phyloP scores from a whole-genome alignment of 2,888 invertebrate species.

The Napeogenes sylphis region DNA sequence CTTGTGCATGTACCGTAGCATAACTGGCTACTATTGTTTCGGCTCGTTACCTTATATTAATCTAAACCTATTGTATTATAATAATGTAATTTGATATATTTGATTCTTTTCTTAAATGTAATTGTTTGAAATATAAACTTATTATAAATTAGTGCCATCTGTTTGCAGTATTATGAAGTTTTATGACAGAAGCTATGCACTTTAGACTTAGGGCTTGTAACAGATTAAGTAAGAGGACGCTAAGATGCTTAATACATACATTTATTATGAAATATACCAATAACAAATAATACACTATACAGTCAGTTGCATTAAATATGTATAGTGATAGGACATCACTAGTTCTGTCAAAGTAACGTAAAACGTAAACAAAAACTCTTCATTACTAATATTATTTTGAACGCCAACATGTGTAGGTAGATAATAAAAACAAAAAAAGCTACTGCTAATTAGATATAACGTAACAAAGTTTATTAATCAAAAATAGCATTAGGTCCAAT shows the following conservation, averaged over 20 bases:
- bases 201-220: not conserved
- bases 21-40: constrained; percentile 54
- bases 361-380: too few relatives aligned
- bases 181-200: not conserved
- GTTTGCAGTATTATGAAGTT: constrained; percentile 6
- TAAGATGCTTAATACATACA: constrained; percentile 13
- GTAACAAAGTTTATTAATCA: too few relatives aligned
- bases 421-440: too few relatives aligned
- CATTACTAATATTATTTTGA: too few relatives aligned
- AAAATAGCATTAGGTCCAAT: too few relatives aligned
- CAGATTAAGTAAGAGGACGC: not conserved
- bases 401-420: too few relatives aligned
- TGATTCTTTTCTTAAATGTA: not conserved
- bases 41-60: constrained; percentile 55
- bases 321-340: too few relatives aligned
- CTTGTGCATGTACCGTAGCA: constrained; percentile 46
- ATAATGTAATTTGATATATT: constrained; percentile 1
- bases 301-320: not conserved
- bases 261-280: not conserved
- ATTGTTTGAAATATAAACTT: not conserved
- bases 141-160: constrained; percentile 23
- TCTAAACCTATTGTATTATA: constrained; percentile 1
- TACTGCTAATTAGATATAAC: too few relatives aligned
- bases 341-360: too few relatives aligned
- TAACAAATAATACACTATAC: not conserved